These are phyloP conservation scores for Drosophila kambysellisi DNA, from an alignment of 2,888 invertebrate genomes.

Conservation along the genomic window DNA sequence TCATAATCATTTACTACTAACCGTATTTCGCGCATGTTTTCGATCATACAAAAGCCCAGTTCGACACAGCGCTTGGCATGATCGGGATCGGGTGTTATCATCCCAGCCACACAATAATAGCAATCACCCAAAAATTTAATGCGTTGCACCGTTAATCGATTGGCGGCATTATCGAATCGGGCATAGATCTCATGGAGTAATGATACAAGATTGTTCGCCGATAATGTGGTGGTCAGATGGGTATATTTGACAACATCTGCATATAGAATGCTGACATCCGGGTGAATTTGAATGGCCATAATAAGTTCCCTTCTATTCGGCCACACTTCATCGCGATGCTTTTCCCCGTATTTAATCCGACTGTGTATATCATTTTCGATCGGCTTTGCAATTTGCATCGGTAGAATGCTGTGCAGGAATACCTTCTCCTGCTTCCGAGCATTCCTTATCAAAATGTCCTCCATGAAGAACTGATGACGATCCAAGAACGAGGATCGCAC, in stretches of 20 bases:
- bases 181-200: constrained; percentile 95
- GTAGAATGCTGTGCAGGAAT: constrained; percentile 93
- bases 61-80: constrained; percentile 96
- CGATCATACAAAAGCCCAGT: constrained; percentile 95
- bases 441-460: constrained; percentile 43
- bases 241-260: constrained; percentile 98
- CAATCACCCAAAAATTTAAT: constrained; percentile 98
- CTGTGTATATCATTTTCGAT: constrained; percentile 87
- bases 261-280: constrained; percentile 95
- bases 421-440: constrained; percentile 51
- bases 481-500: constrained; percentile 64
- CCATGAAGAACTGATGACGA: constrained; percentile 60
- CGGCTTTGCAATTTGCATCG: constrained; percentile 91
- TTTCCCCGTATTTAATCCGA: constrained; percentile 83
- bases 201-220: constrained; percentile 92
- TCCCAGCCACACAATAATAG: constrained; percentile 96
- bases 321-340: background rate
- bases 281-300: constrained; percentile 91
- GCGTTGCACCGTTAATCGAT: constrained; percentile 90
- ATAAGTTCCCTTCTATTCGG: constrained; percentile 14
- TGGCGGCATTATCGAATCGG: constrained; percentile 95
- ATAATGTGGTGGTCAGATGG: constrained; percentile 89
- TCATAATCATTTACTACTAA: constrained; percentile 11
- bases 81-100: constrained; percentile 90
- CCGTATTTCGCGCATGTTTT: constrained; percentile 90